phyloP scores from a whole-genome alignment of 1,140 invertebrate species.

The Procambarus virginalis region DNA sequence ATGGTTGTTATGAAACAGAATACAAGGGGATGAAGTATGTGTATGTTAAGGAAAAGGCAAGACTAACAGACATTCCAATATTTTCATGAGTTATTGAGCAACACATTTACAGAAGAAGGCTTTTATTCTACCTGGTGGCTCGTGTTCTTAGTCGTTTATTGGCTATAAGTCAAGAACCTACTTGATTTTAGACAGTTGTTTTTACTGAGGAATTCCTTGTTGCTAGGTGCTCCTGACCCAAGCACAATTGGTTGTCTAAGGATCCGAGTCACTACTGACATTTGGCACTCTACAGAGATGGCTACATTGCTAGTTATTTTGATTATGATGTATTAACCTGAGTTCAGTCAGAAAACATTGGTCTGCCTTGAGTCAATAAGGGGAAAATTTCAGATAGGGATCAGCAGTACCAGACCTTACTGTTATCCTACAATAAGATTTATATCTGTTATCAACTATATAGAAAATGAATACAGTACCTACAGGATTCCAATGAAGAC shows the following conservation, averaged over 20 bases:
- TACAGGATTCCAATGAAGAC: background rate
- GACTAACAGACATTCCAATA: conserved; percentile 58
- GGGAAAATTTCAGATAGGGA: background rate
- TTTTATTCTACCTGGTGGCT: conserved; percentile 22
- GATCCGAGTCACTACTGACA: conserved; percentile 27
- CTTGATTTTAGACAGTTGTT: background rate
- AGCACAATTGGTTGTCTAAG: conserved; percentile 4
- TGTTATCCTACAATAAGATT: background rate
- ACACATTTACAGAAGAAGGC: conserved; percentile 49
- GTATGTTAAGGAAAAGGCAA: background rate
- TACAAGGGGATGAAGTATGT: background rate
- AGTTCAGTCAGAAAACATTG: conserved; percentile 52
- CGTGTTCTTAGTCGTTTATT: conserved; percentile 24
- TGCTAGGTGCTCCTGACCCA: background rate
- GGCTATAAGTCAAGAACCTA: background rate
- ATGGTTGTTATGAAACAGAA: background rate
- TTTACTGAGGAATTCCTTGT: background rate
- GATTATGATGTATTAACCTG: conserved; percentile 64
- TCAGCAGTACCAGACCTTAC: background rate
- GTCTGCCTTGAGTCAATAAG: conserved; percentile 42
- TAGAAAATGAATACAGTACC: background rate
- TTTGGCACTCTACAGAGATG: conserved; percentile 64
- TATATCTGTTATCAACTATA: background rate
- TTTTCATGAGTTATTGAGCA: conserved; percentile 55
- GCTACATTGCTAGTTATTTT: conserved; percentile 63